A percentile compares a stretch with the other conserved stretches of the same genome.
These are phyloP conservation scores for Dysidea cf. avara DNA, from an alignment of 37 sponge, comb jelly and placozoan genomes.

Conservation along the genomic window DNA sequence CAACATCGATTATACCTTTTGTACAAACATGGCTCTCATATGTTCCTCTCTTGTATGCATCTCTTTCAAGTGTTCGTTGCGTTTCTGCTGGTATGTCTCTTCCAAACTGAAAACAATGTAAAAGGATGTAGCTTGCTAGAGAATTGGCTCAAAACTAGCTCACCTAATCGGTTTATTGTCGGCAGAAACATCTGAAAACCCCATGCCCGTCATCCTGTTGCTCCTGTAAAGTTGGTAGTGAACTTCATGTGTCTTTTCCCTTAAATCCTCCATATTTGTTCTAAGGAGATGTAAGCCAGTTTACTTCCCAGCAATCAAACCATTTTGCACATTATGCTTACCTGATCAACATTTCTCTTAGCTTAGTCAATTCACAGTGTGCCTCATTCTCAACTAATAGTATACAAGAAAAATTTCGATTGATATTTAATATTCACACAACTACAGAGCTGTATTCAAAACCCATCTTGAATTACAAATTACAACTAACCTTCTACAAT, in stretches of 20 bases:
- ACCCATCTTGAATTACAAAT: too few relatives aligned
- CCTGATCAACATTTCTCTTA: conserved; percentile 96
- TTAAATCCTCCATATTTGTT: conserved; percentile 97
- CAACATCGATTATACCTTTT: conserved; percentile 59
- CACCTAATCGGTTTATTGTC: conserved; percentile 83
- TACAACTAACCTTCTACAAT: conserved; percentile 85
- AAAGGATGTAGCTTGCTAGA: too few relatives aligned
- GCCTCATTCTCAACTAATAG: conserved; percentile 74
- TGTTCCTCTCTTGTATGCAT: conserved; percentile 92
- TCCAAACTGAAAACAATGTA: conserved; percentile 55
- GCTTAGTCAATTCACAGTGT: conserved; percentile 98
- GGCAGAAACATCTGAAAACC: conserved; percentile 79
- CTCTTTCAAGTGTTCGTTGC: conserved; percentile 80
- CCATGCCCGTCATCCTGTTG: conserved; percentile 86
- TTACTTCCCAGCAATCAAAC: too few relatives aligned
- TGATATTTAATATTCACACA: too few relatives aligned
- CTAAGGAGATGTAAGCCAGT: too few relatives aligned
- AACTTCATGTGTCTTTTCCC: conserved; percentile 84
- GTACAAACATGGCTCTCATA: conserved; percentile 94
- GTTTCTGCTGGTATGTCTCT: conserved; percentile 90
- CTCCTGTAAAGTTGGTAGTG: conserved; percentile 91
- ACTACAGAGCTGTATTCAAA: neutral
- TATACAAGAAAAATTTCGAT: neutral
- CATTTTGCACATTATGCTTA: too few relatives aligned
- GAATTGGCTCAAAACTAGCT: too few relatives aligned